Percentiles rank a stretch among this genome's conserved stretches.
Evolutionary conservation across 1,140 invertebrate genomes (phyloP).

Genomic region (Pectinophora gossypiella): DNA sequence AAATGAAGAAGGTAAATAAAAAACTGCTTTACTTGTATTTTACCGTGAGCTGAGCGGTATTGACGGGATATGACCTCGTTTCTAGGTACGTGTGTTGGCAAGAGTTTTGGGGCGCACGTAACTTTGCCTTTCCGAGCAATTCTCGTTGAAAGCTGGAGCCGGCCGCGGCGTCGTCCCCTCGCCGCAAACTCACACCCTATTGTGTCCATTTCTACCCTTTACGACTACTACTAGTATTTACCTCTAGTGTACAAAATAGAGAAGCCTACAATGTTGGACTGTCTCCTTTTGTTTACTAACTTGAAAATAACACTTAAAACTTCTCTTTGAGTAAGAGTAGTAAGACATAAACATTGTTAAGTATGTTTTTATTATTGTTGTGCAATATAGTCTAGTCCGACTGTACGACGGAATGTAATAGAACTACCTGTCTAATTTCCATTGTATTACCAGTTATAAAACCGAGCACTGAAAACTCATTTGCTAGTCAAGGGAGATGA

Average conservation of each 20-base stretch:
- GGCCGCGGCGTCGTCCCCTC: constrained; percentile 23
- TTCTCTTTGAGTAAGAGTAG: too few relatives aligned
- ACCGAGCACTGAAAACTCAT: constrained; percentile 6
- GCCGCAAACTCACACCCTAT: constrained; percentile 36
- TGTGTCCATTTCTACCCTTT: constrained; percentile 38
- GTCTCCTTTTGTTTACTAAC: neutral
- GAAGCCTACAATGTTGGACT: constrained; percentile 1
- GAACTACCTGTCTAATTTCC: too few relatives aligned
- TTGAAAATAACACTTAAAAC: too few relatives aligned
- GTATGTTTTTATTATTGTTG: too few relatives aligned
- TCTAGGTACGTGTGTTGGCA: constrained; percentile 21
- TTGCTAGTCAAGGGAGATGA: constrained; percentile 24
- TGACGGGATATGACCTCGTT: constrained; percentile 23
- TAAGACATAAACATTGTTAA: too few relatives aligned
- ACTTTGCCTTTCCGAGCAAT: constrained; percentile 36
- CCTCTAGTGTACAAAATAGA: constrained; percentile 18
- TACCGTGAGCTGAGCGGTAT: constrained; percentile 16
- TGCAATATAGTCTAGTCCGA: too few relatives aligned
- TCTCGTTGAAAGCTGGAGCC: constrained; percentile 28
- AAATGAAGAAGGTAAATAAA: neutral
- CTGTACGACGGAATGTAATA: too few relatives aligned
- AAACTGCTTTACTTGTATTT: constrained; percentile 7
- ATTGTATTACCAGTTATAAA: neutral
- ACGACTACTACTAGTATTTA: constrained; percentile 34
- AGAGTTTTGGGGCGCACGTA: constrained; percentile 30